These are phyloP conservation scores for Andricus curvator DNA, from an alignment of 2,888 invertebrate species.

Conservation along the genomic window DNA sequence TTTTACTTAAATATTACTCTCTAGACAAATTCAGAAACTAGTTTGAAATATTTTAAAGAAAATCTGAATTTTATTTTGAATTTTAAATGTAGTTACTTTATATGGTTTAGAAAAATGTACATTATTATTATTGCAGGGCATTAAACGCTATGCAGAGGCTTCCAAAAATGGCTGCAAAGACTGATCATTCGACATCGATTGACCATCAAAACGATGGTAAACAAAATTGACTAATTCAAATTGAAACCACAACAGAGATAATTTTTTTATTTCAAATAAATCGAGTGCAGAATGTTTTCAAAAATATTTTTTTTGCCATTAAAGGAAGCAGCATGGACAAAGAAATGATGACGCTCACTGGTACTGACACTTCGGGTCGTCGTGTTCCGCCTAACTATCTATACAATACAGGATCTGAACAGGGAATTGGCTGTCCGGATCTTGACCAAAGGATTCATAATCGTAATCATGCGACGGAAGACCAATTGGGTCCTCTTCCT, in stretches of 20 bases:
- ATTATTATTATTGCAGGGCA: slow-evolving; percentile 39
- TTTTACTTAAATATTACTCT: too few species aligned
- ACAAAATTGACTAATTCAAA: slow-evolving; percentile 12
- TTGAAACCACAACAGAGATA: too few species aligned
- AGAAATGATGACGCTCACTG: slow-evolving; percentile 58
- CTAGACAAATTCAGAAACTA: too few species aligned
- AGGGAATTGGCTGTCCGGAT: slow-evolving; percentile 62
- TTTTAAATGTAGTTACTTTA: too few species aligned
- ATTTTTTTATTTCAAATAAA: neutral
- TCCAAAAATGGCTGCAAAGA: slow-evolving; percentile 72
- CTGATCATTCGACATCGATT: slow-evolving; percentile 71
- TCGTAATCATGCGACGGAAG: slow-evolving; percentile 83
- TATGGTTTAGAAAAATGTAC: too few species aligned
- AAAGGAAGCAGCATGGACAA: slow-evolving; percentile 45
- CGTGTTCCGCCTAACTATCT: slow-evolving; percentile 73
- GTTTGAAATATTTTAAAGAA: too few species aligned
- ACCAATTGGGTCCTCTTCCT: slow-evolving; percentile 94
- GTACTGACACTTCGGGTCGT: slow-evolving; percentile 64
- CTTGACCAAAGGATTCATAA: slow-evolving; percentile 68
- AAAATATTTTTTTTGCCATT: neutral
- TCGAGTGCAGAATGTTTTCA: neutral
- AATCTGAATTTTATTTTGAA: too few species aligned
- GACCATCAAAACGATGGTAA: slow-evolving; percentile 74
- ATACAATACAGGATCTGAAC: slow-evolving; percentile 63
- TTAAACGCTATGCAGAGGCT: slow-evolving; percentile 40